Percentiles rank a stretch among this genome's conserved stretches.
Evolutionary conservation across 2,888 invertebrate genomes (phyloP).

Genomic region (Stenolophus ochropezus): DNA sequence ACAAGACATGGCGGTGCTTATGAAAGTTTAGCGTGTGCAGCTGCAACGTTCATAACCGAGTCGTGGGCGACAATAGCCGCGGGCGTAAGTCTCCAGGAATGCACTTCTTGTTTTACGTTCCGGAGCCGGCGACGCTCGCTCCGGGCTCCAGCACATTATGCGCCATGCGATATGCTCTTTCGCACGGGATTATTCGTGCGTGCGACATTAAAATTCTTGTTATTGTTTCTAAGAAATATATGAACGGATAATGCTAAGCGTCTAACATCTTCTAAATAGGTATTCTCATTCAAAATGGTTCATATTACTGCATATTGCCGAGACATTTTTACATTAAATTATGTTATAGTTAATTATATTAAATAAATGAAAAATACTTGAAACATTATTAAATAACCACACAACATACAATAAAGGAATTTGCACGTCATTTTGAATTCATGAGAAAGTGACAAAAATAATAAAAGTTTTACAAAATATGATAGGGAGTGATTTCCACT

Average conservation of each 20-base stretch:
- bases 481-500: too few species aligned
- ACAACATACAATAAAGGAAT: too few species aligned
- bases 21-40: conserved; percentile 24
- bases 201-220: conserved; percentile 4
- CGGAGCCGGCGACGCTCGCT: background rate
- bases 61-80: conserved; percentile 46
- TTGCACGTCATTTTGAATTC: too few species aligned
- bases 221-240: conserved; percentile 5
- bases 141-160: background rate
- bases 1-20: conserved; percentile 9
- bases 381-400: too few species aligned
- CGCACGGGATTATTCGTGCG: conserved; percentile 17
- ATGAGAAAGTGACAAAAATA: too few species aligned
- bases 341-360: too few species aligned
- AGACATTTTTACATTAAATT: too few species aligned
- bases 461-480: too few species aligned
- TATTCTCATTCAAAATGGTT: too few species aligned
- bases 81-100: conserved; percentile 38
- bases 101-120: conserved; percentile 30
- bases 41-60: conserved; percentile 44
- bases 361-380: too few species aligned
- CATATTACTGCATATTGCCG: too few species aligned
- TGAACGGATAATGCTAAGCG: background rate
- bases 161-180: background rate
- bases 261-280: background rate